phyloP scores from a whole-genome alignment of 2,113 vertebrate genomes.

The Saiga tatarica region DNA sequence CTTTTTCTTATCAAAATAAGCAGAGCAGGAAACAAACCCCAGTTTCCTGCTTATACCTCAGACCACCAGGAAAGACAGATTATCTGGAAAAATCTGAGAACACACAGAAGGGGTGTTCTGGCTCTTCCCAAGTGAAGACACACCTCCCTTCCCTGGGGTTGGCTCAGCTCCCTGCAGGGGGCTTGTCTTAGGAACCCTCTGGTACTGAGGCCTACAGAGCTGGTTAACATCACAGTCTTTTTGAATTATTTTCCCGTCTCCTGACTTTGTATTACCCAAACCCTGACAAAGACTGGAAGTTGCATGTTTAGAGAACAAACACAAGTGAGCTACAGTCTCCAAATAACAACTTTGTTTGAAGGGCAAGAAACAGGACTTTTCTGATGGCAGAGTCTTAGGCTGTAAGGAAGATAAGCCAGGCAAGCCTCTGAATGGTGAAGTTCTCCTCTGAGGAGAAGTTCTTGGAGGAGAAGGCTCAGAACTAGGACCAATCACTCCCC shows the following conservation, averaged over 20 bases:
- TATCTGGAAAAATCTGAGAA: slow-evolving; percentile 9
- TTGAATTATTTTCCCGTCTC: not conserved
- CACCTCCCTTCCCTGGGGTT: not conserved
- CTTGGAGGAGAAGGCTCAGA: not conserved
- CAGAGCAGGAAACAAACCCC: slow-evolving; percentile 43
- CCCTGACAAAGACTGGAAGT: not conserved
- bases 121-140: not conserved
- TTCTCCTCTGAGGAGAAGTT: not conserved
- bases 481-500: not conserved
- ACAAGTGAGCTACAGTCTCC: not conserved
- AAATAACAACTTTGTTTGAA: not conserved
- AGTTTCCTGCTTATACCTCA: slow-evolving; percentile 50
- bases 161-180: not conserved
- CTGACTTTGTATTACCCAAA: not conserved
- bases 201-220: not conserved
- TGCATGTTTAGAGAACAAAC: not conserved
- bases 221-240: not conserved
- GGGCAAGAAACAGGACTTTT: not conserved
- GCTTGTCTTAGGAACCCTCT: not conserved
- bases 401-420: not conserved
- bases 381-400: not conserved
- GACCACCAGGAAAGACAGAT: slow-evolving; percentile 45
- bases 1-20: slow-evolving; percentile 54
- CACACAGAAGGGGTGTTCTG: not conserved
- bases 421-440: not conserved